Percentiles rank a stretch among this genome's conserved stretches.
Conservation (phyloP, 2,888 invertebrate species). For the Leptopterna dolabrata region DNA sequence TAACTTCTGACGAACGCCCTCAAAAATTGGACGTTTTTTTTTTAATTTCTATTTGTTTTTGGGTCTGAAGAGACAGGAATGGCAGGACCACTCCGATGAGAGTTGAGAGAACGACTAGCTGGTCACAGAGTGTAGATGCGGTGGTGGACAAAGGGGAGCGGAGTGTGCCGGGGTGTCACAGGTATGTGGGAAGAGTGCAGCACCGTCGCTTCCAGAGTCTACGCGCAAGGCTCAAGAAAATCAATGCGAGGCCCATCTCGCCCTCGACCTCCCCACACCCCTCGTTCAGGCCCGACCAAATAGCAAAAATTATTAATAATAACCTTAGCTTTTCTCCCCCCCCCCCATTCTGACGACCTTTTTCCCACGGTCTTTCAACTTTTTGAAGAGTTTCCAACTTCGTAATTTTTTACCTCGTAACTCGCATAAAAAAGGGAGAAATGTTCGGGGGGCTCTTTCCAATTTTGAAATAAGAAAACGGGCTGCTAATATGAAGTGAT, state of each 20-base stretch:
- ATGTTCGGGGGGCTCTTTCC: background rate
- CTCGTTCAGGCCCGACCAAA: constrained; percentile 12
- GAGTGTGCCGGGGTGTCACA: constrained; percentile 36
- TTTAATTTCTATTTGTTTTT: background rate
- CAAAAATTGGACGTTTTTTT: background rate
- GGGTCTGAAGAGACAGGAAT: background rate
- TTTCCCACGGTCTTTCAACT: background rate
- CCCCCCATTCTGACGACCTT: background rate
- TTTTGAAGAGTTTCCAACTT: constrained; percentile 11
- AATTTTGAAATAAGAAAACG: background rate
- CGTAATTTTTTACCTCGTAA: background rate
- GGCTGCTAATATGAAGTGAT: too few relatives aligned
- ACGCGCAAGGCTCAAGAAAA: constrained; percentile 26
- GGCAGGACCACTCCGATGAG: background rate
- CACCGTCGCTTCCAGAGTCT: background rate
- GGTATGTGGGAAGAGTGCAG: constrained; percentile 42
- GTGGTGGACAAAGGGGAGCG: constrained; percentile 5
- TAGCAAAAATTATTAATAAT: constrained; percentile 42
- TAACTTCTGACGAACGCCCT: background rate
- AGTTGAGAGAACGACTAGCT: constrained; percentile 32
- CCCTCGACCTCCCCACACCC: constrained; percentile 5
- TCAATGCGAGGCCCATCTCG: constrained; percentile 16
- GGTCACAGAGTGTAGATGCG: background rate
- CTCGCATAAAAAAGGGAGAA: background rate
- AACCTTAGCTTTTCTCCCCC: background rate